Evolutionary conservation across 2,888 invertebrate species (phyloP).

Genomic region (Lithophane ornitopus): DNA sequence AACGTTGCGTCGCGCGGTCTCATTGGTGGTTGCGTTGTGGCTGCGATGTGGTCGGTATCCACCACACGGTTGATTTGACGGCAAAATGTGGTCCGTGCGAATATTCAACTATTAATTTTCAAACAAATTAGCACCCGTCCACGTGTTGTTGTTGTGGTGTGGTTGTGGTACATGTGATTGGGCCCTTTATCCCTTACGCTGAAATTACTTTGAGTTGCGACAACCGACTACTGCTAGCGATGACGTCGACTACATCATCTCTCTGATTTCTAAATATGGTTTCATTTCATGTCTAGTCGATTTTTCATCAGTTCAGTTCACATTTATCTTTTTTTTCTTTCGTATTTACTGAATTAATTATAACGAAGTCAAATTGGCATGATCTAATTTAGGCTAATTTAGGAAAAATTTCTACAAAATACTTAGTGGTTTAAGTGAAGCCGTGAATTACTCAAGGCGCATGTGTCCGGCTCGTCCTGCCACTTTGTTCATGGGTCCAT

Average conservation of each 20-base stretch:
- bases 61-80: neutral
- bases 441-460: neutral
- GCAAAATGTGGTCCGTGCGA: neutral
- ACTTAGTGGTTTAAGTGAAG: neutral
- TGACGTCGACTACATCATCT: neutral
- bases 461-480: neutral
- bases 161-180: neutral
- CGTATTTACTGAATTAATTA: neutral
- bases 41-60: neutral
- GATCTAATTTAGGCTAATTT: neutral
- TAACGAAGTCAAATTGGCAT: neutral
- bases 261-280: neutral
- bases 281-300: neutral
- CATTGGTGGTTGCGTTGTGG: neutral
- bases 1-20: neutral
- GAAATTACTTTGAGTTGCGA: neutral
- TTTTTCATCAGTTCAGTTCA: neutral
- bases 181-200: neutral
- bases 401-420: neutral
- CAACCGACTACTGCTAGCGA: neutral
- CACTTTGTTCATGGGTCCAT: neutral
- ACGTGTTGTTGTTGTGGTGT: neutral
- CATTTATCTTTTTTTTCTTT: neutral
- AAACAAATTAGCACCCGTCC: neutral
- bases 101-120: neutral